Evolutionary conservation across 1,140 invertebrate genomes (phyloP), one percentile per base, ranked within the genome.

Genomic region (Stenopsyche tienmushanensis): DNA sequence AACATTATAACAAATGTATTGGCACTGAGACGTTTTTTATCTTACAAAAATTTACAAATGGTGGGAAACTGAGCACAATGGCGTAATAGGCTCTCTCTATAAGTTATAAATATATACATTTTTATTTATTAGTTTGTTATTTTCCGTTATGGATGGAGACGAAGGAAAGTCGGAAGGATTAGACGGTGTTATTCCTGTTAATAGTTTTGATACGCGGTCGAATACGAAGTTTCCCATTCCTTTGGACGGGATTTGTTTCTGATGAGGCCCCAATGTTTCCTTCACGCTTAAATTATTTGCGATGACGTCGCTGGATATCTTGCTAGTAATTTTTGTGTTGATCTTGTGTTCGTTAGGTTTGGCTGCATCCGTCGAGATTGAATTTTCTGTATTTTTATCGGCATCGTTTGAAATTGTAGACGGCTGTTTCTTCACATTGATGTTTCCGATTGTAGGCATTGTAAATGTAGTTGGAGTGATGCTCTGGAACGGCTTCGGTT

Each of bases 131-230:
- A 50, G n/a, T 39, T 60, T 64, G 13, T 65, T 64, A 47, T 59
- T 53, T 21, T 62, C 59, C 13, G 55, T 41, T 44, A 70, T 66
- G 3, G 68, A 62, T 20, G 65, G 44, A n/a, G 67, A 66, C 20
- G 50, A 47, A 15, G 29, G 57, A 29, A 23, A 60, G 18, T 60
- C 57, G 13, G 29, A 15, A 26, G 21, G 9, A 25, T 54, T 54
- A 23, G 13, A 23, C 15, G 41, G 42, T 3, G 34, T 42, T 8
- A 69, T 52, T 24, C 54, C 45, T 21, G 49, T 62, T 7, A 59
- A 59, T 20, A 70, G 21, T 41, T 66, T 70, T 49, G 65, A 54
- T 9, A 70, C 68, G 44, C 68, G 59, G 26, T 70, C 68, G 9
- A 70, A 60, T 10, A 70, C 68, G 23, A 70, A 55, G 42, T 55